phyloP scores from a whole-genome alignment of 2,888 invertebrate species.

The Aphrophora alni region DNA sequence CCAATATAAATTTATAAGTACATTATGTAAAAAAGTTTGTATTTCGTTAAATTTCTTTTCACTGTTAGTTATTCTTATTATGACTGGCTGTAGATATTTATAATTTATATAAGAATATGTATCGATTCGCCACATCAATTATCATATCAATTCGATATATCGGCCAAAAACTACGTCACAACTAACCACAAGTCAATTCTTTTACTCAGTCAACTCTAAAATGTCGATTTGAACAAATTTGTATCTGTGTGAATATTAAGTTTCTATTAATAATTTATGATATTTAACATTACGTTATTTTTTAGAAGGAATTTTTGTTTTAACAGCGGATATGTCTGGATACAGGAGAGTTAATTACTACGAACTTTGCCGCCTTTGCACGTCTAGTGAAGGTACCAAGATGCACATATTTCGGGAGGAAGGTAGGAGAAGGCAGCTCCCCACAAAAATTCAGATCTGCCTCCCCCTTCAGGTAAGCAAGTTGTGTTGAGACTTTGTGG shows the following conservation, averaged over 20 bases:
- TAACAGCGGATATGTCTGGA: slow-evolving; percentile 63
- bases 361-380: slow-evolving; percentile 73
- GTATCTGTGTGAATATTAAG: neutral
- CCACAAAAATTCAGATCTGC: slow-evolving; percentile 69
- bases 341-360: slow-evolving; percentile 74
- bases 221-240: neutral
- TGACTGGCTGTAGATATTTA: no score
- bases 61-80: no score
- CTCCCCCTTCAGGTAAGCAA: slow-evolving; percentile 65
- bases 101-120: no score
- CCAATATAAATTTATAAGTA: no score
- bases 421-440: slow-evolving; percentile 68
- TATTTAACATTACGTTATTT: neutral
- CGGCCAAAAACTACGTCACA: neutral
- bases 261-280: neutral
- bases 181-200: neutral
- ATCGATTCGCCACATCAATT: no score
- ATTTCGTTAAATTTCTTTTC: no score
- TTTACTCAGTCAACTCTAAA: neutral
- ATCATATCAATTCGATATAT: neutral
- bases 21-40: no score
- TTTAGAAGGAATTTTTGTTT: neutral
- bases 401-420: slow-evolving; percentile 72
- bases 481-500: neutral
- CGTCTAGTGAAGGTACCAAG: slow-evolving; percentile 69